These are phyloP conservation scores for Augiades crinisus DNA, from an alignment of 2,888 invertebrate genomes.

Conservation along the genomic window DNA sequence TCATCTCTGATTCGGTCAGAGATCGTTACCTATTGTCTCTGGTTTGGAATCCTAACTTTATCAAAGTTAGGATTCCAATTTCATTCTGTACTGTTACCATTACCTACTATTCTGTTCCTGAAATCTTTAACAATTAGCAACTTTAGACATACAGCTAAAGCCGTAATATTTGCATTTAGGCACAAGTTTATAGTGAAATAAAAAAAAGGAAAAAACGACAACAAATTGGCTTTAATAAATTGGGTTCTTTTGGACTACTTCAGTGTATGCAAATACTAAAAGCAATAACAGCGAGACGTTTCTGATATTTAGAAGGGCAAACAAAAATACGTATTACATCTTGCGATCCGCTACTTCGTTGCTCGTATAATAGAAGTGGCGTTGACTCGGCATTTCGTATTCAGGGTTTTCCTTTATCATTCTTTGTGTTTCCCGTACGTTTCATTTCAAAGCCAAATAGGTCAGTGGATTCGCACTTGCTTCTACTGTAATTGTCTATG, in stretches of 20 bases:
- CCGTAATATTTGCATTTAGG: too few species aligned
- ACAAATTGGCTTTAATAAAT: too few species aligned
- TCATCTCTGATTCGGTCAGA: too few species aligned
- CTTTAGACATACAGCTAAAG: too few species aligned
- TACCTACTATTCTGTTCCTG: too few species aligned
- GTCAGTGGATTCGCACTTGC: constrained; percentile 58
- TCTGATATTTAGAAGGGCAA: constrained; percentile 15
- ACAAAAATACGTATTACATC: constrained; percentile 32
- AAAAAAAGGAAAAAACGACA: too few species aligned
- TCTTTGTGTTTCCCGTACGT: constrained; percentile 62
- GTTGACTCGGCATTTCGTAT: constrained; percentile 63
- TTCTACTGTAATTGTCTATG: constrained; percentile 43
- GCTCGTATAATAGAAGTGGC: constrained; percentile 45
- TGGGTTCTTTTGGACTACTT: background rate
- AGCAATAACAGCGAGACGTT: background rate
- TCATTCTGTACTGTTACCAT: too few species aligned
- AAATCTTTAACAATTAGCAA: too few species aligned
- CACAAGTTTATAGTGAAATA: too few species aligned
- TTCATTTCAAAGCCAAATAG: constrained; percentile 71
- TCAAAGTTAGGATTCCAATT: too few species aligned
- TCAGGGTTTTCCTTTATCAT: constrained; percentile 55
- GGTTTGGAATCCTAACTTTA: too few species aligned
- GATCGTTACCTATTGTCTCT: too few species aligned
- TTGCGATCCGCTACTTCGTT: constrained; percentile 32
- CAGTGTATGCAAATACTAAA: constrained; percentile 3